Percentiles rank a stretch among this genome's conserved stretches.
Evolutionary conservation across 2,888 invertebrate species (phyloP).

Genomic region (Branchinecta sandiegonensis): DNA sequence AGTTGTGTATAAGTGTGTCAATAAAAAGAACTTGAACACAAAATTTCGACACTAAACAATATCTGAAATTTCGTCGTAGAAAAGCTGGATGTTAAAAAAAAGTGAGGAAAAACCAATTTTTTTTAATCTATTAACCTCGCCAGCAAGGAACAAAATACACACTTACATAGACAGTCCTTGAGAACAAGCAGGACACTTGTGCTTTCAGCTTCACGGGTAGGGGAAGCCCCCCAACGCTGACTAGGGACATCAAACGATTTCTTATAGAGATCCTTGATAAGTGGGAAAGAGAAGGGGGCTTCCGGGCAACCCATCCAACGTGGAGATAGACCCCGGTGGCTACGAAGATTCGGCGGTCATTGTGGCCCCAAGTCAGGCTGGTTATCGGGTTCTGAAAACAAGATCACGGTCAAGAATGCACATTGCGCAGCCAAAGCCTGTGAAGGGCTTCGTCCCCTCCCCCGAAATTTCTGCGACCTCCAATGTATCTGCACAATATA

Average conservation of each 20-base stretch:
- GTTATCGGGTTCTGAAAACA: constrained; percentile 57
- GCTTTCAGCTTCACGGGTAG: constrained; percentile 73
- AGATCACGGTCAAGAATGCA: constrained; percentile 8
- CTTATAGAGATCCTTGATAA: constrained; percentile 55
- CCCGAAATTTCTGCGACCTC: no score
- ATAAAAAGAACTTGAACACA: no score
- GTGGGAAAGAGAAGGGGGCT: constrained; percentile 77
- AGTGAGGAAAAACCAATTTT: no score
- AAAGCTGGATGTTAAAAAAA: no score
- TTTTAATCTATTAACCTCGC: no score
- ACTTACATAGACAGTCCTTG: constrained; percentile 79
- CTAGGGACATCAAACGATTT: constrained; percentile 31
- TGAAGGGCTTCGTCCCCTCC: no score
- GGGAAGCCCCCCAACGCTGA: constrained; percentile 59
- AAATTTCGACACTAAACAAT: no score
- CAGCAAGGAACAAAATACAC: neutral
- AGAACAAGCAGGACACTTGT: constrained; percentile 69
- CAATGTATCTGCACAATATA: no score
- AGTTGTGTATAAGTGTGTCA: no score
- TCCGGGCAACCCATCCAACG: constrained; percentile 81
- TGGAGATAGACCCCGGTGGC: constrained; percentile 69
- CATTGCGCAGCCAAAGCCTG: no score
- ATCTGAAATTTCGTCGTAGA: no score
- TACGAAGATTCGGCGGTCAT: constrained; percentile 84
- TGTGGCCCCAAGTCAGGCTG: constrained; percentile 96